Evolutionary conservation across 2,888 invertebrate genomes (phyloP).

Genomic region (Cantharis rufa): DNA sequence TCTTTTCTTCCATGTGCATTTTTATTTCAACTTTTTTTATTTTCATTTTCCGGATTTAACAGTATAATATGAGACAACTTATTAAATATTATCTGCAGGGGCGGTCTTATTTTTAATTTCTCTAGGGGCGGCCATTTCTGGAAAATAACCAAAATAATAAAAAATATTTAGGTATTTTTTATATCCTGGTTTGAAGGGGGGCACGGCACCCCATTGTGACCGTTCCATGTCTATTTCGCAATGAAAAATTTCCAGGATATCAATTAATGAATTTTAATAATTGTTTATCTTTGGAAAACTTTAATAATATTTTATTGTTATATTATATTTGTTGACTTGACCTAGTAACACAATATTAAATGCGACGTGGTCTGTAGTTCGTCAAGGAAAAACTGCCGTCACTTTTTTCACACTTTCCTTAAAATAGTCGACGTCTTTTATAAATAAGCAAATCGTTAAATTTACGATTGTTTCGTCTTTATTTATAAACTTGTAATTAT

Average conservation of each 20-base stretch:
- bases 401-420: slow-evolving; percentile 5
- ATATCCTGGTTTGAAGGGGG: no score
- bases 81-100: no score
- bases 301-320: background rate
- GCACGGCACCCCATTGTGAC: no score
- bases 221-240: no score
- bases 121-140: no score
- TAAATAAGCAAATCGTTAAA: background rate
- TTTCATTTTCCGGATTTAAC: background rate
- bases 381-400: slow-evolving; percentile 13
- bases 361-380: slow-evolving; percentile 4
- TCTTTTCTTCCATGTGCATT: background rate
- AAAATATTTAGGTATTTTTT: no score
- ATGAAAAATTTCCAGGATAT: background rate
- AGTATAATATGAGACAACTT: background rate
- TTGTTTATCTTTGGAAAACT: background rate
- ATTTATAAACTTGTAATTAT: background rate
- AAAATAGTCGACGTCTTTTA: slow-evolving; percentile 5
- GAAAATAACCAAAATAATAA: no score
- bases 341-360: slow-evolving; percentile 9
- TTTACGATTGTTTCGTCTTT: background rate
- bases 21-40: background rate
- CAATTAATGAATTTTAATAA: background rate
- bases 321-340: slow-evolving; percentile 13
- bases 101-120: no score